A percentile compares a stretch with the other conserved stretches of the same genome.
phyloP scores from a whole-genome alignment of 2,113 vertebrate species.

The Nannospalax galili region DNA sequence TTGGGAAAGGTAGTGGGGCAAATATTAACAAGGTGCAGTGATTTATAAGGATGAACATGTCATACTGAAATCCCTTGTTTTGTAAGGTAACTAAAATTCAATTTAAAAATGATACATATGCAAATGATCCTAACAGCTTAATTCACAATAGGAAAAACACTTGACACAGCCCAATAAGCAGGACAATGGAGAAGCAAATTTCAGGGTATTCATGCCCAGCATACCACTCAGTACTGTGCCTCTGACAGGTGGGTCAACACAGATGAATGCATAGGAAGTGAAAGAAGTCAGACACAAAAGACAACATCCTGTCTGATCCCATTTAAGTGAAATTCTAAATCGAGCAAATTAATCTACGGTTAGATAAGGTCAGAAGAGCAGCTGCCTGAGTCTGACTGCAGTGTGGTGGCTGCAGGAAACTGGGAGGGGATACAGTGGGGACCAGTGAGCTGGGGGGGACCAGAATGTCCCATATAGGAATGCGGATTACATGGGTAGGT shows the following conservation, averaged over 20 bases:
- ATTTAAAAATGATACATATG: neutral
- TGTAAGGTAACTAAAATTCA: neutral
- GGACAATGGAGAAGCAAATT: neutral
- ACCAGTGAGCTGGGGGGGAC: neutral
- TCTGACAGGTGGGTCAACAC: neutral
- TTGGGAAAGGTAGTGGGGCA: neutral
- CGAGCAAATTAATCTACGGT: neutral
- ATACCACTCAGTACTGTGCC: too few relatives aligned
- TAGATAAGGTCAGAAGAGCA: neutral
- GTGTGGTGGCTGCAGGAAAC: neutral
- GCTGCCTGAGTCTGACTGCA: neutral
- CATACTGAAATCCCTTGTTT: neutral
- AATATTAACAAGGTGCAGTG: neutral
- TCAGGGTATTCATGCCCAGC: neutral
- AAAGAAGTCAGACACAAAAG: neutral
- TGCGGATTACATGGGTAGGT: neutral
- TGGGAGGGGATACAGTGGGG: neutral
- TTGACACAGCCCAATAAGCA: neutral
- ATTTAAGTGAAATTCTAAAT: neutral
- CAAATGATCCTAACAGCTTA: neutral
- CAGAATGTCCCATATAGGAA: neutral
- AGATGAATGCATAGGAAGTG: neutral
- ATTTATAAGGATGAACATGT: neutral
- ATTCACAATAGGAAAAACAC: neutral
- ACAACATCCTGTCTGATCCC: neutral